Conservation (phyloP, 2,888 invertebrate species). For the Heteromurus nitidus region DNA sequence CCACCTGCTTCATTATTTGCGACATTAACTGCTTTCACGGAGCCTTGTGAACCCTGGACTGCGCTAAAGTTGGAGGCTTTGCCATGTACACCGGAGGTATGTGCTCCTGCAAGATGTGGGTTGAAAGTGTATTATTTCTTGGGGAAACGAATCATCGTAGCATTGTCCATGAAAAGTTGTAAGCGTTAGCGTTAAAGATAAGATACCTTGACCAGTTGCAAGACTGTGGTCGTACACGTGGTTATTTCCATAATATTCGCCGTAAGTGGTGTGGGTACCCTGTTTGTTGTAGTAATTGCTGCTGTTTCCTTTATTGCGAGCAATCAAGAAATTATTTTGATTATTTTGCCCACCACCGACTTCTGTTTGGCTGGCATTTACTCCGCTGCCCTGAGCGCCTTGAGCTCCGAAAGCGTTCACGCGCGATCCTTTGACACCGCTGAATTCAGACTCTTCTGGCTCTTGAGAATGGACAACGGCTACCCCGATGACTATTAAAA, state of each 20-base stretch:
- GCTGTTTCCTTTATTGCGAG: conserved; percentile 54
- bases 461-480: conserved; percentile 14
- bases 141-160: neutral
- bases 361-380: conserved; percentile 30
- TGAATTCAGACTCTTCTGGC: neutral
- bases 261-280: conserved; percentile 56
- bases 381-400: conserved; percentile 47
- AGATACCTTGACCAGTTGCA: conserved; percentile 46
- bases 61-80: conserved; percentile 42
- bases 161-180: too few relatives aligned
- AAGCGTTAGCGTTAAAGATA: too few relatives aligned
- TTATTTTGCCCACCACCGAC: conserved; percentile 39
- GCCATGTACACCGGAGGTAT: conserved; percentile 41
- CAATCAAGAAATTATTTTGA: conserved; percentile 34
- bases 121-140: neutral
- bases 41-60: conserved; percentile 64
- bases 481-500: conserved; percentile 28
- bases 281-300: conserved; percentile 55
- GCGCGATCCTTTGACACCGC: conserved; percentile 37
- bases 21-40: conserved; percentile 29
- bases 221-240: conserved; percentile 58
- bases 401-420: conserved; percentile 45
- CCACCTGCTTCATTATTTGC: conserved; percentile 38
- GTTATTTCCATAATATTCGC: conserved; percentile 60
- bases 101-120: neutral